Percentiles rank a stretch among this genome's conserved stretches.
Evolutionary conservation across 1,140 invertebrate genomes (phyloP).

Genomic region (Scylla paramamosain): DNA sequence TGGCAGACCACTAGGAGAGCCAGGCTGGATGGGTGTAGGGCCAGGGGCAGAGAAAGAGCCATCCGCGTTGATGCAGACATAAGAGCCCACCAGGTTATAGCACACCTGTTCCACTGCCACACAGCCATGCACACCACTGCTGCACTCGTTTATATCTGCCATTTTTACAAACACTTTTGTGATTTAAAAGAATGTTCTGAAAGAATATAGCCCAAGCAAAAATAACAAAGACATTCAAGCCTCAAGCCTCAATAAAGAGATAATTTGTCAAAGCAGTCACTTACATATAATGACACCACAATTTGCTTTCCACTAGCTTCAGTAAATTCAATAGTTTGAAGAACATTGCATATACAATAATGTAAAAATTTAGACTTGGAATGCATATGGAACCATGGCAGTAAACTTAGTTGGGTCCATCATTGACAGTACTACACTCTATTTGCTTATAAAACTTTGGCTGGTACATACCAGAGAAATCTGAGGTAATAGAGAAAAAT

Average conservation of each 20-base stretch:
- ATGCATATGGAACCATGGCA: no score
- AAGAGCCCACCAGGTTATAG: constrained; percentile 86
- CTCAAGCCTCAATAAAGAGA: neutral
- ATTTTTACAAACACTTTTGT: constrained; percentile 26
- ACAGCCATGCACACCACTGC: constrained; percentile 84
- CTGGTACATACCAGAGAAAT: no score
- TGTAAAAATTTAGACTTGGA: no score
- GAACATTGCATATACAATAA: no score
- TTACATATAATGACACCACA: no score
- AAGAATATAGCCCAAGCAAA: neutral
- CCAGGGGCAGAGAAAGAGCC: constrained; percentile 72
- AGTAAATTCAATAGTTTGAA: no score
- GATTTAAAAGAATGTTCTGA: neutral
- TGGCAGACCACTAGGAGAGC: neutral
- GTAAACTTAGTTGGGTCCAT: no score
- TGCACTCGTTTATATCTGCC: constrained; percentile 88
- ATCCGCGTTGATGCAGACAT: constrained; percentile 83
- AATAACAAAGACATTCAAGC: neutral
- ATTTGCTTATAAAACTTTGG: no score
- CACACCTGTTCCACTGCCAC: constrained; percentile 85
- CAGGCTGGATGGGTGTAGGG: neutral
- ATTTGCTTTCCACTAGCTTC: no score
- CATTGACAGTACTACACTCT: no score
- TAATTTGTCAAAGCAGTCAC: neutral
- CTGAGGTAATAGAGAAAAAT: no score